Conservation (phyloP, 2,888 invertebrate genomes). For the Epsilonema sp. region DNA sequence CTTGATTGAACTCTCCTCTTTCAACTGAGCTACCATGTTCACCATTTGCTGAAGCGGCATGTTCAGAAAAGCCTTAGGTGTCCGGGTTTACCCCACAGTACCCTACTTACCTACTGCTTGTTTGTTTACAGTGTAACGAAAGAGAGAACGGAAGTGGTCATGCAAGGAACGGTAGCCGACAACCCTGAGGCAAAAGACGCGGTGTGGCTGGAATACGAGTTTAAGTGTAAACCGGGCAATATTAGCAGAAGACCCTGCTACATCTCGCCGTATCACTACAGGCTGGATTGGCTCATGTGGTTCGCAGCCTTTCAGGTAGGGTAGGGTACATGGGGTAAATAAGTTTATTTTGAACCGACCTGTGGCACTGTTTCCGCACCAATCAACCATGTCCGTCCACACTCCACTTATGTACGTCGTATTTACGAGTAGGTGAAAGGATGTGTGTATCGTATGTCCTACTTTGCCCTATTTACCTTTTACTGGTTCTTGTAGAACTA, state of each 20-base stretch:
- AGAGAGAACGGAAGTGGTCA: constrained; percentile 31
- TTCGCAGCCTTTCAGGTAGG: constrained; percentile 33
- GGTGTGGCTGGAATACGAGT: constrained; percentile 33
- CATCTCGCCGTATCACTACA: constrained; percentile 34
- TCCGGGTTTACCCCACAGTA: no score
- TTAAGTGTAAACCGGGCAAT: constrained; percentile 34
- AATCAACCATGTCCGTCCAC: not conserved
- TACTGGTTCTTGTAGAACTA: constrained; percentile 23
- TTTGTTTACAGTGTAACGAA: constrained; percentile 28
- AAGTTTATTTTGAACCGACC: not conserved
- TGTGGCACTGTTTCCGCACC: not conserved
- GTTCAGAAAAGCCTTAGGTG: no score
- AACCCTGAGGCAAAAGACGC: constrained; percentile 21
- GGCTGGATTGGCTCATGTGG: constrained; percentile 35
- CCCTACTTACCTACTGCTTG: no score
- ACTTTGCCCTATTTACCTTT: not conserved
- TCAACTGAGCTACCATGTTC: no score
- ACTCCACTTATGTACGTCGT: not conserved
- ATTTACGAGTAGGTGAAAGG: not conserved
- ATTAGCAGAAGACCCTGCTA: constrained; percentile 29
- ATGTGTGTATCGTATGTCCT: not conserved
- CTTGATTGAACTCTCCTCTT: no score
- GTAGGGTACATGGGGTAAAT: no score
- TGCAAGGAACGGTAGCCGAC: constrained; percentile 28
- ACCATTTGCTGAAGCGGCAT: no score